Base-by-base conservation (phyloP, 2,888 invertebrate species). In the Spialia ferax region DNA sequence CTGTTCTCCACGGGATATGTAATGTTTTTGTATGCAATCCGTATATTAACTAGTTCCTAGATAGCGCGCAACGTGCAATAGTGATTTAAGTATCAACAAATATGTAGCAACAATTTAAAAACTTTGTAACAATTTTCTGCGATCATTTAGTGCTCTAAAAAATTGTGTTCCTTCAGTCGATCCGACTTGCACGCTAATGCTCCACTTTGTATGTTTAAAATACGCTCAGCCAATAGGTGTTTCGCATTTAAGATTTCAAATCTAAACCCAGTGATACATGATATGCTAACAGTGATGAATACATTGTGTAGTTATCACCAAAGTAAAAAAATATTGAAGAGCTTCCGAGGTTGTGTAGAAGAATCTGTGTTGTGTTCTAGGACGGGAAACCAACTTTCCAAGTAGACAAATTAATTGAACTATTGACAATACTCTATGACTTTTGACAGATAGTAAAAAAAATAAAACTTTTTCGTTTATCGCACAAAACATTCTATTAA, bases 271-370 rank as follows among this genome's bases (percentile, higher is more conserved):
- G 62, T 68, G 56, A 69, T 67, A 64, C 69, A 38, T 59, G 6
- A 54, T 18, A 54, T 26, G 26, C 15, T 54, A 15, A 52, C 15
- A 23, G 52, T 54, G 52, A 55, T 55, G 15, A 55, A 55, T 55
- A 57, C 64, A 66, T n/a, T 63, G 8, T 68, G 56, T 57, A 62
- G 55, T 68, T 56, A 50, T 73, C 72, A 72, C 69, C 65, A 73
- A 73, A 75, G 75, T 71, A 75, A 65, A 18, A 29, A 52, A 50
- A 26, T 18, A 55, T n/a, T 52, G 22, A 80, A 75, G 91, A 92
- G 91, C 91, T 91, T 91, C 86, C 82, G 82, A 84, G 90, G 91
- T 89, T 91, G 91, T 91, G 91, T 88, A 86, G 86, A 80, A 86
- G 85, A 80, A 78, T 81, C 80, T 79, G 76, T 82, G 78, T 83